Base-by-base conservation (phyloP, 2,888 invertebrate genomes). In the Pogonocherus hispidulus region DNA sequence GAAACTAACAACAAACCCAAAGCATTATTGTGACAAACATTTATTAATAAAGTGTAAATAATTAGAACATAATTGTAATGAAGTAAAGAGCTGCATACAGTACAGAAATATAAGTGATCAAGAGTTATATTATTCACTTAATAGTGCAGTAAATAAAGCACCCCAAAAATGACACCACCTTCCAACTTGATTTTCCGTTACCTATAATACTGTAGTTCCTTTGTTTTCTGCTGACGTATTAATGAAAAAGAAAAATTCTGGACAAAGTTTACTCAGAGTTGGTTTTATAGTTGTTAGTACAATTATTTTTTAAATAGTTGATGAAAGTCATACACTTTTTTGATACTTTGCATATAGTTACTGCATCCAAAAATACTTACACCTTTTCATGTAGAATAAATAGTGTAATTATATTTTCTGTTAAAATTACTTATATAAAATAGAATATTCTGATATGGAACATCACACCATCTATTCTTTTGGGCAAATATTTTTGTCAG, bases 11-110 rank as follows among this genome's bases (percentile, higher is more conserved):
- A 84, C 84, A 85, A 85, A 85, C 85, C 86, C 85, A 84, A 85
- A 84, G 85, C 85, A 85, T 85, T 85, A 85, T 84, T 84, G 85
- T 85, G 84, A 85, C 84, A 84, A 85, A 85, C 85, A 85, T 86
- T 85, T 85, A 85, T 85, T 85, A 84, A 82, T 84, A 80, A 83
- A 84, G 84, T 85, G 84, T 84, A 82, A 83, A 84, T 83, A 80
- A 83, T 83, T 84, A 84, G 83, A 83, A 84, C 84, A 84, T 82
- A 83, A 82, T 77, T 51, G 76, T 80, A 79, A 76, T 73, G 76
- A 72, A 79, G 76, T 77, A 78, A 79, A 75, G 77, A 80, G 80
- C 80, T 81, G 81, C 80, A 76, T 76, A 80, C 79, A 80, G 77
- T 81, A 80, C 79, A 80, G 79, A 72, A 77, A 79, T 77, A 78